Evolutionary conservation across 2,888 invertebrate genomes (phyloP).

Genomic region (Sinelater perroti): DNA sequence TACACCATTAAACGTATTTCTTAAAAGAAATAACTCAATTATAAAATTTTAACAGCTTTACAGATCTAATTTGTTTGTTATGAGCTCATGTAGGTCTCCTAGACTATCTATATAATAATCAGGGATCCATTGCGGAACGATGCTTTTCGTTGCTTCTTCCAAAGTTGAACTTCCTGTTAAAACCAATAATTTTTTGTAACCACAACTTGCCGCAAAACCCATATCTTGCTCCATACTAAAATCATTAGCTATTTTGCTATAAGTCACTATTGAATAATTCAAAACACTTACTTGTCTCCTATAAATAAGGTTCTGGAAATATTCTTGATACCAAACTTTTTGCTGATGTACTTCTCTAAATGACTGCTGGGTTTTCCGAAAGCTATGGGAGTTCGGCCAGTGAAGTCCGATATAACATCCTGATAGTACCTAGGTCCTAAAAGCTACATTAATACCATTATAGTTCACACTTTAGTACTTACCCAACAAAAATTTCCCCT

Average conservation of each 20-base stretch:
- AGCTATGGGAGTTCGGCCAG: not conserved
- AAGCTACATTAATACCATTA: not conserved
- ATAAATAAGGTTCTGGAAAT: slow-evolving; percentile 4
- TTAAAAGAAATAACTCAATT: too few relatives aligned
- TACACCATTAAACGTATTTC: too few relatives aligned
- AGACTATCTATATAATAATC: slow-evolving; percentile 60
- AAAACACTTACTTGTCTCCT: slow-evolving; percentile 8
- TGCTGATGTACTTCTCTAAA: not conserved
- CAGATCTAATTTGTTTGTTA: too few relatives aligned
- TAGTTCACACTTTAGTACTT: not conserved
- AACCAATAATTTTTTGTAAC: slow-evolving; percentile 78
- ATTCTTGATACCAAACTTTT: slow-evolving; percentile 3
- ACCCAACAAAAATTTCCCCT: not conserved
- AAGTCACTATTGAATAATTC: too few relatives aligned
- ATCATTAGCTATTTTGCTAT: too few relatives aligned
- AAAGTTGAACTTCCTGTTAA: slow-evolving; percentile 66
- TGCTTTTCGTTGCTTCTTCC: slow-evolving; percentile 47
- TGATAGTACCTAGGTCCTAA: slow-evolving; percentile 15
- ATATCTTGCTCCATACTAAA: slow-evolving; percentile 83
- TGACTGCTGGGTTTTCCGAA: slow-evolving; percentile 8
- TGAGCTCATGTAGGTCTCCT: slow-evolving; percentile 38
- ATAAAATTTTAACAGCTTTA: too few relatives aligned
- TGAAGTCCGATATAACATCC: not conserved
- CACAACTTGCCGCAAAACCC: slow-evolving; percentile 73
- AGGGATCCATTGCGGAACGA: slow-evolving; percentile 62